Evolutionary conservation across 2,888 invertebrate genomes (phyloP).

Genomic region (Mechanitis mazaeus): DNA sequence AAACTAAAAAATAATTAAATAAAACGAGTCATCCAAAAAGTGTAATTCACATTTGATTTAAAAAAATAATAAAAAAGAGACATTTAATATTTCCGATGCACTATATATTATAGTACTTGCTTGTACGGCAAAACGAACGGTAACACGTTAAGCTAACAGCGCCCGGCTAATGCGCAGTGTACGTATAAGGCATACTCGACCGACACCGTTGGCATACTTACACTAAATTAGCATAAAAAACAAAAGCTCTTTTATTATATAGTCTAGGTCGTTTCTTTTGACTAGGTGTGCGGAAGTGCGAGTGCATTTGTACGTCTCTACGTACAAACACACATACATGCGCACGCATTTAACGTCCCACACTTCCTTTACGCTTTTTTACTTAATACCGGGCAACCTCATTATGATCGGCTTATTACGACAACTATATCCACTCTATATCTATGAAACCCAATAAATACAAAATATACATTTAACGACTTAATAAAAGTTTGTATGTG

Average conservation of each 20-base stretch:
- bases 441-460: conserved; percentile 3
- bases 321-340: neutral
- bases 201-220: conserved; percentile 5
- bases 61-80: neutral
- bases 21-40: no score
- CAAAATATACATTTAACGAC: conserved; percentile 11
- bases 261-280: conserved; percentile 23
- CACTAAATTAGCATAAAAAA: conserved; percentile 11
- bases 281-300: conserved; percentile 18
- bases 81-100: neutral
- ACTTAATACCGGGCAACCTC: neutral
- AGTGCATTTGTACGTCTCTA: neutral
- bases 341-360: conserved; percentile 1
- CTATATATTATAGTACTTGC: no score
- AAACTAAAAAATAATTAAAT: neutral
- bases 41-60: neutral
- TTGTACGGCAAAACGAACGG: no score
- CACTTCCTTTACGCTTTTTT: neutral
- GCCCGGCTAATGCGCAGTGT: neutral
- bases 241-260: conserved; percentile 12
- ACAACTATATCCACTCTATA: neutral
- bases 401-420: neutral
- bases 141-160: conserved; percentile 1
- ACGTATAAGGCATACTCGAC: neutral
- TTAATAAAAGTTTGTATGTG: conserved; percentile 9